These are phyloP conservation scores for Colistium nudipinnis DNA, from an alignment of 2,113 vertebrate species.

Conservation along the genomic window DNA sequence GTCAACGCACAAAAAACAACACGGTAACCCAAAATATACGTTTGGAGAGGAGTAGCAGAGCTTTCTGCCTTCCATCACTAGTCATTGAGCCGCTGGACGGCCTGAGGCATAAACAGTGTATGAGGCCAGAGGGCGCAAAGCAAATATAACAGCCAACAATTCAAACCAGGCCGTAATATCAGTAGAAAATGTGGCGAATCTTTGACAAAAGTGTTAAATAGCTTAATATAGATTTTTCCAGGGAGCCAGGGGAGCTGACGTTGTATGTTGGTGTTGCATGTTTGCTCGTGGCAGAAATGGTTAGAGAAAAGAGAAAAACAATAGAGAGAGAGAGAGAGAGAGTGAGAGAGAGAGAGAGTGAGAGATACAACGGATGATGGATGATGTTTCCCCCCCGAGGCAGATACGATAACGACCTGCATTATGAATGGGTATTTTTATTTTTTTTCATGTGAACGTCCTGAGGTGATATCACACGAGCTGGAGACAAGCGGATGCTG, in stretches of 20 bases:
- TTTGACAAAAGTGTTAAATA: conserved; percentile 27
- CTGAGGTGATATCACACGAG: conserved; percentile 4
- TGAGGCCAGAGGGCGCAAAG: conserved; percentile 34
- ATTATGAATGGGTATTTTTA: conserved; percentile 52
- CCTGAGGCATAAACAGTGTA: conserved; percentile 54
- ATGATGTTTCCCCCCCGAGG: conserved; percentile 48
- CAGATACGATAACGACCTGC: conserved; percentile 45
- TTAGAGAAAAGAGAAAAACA: conserved; percentile 4
- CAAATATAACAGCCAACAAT: conserved; percentile 12
- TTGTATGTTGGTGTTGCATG: conserved; percentile 24
- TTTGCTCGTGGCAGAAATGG: conserved; percentile 25
- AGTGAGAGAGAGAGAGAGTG: conserved; percentile 1
- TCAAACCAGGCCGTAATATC: conserved; percentile 39
- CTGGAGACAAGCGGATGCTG: not conserved
- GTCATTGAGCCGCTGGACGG: conserved; percentile 34
- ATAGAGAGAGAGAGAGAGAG: conserved; percentile 5
- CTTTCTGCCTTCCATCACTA: conserved; percentile 2
- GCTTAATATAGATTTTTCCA: conserved; percentile 40
- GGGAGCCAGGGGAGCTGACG: conserved; percentile 20
- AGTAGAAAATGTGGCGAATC: conserved; percentile 15
- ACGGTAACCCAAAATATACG: conserved; percentile 40
- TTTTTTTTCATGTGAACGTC: conserved; percentile 18
- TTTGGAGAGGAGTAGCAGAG: not conserved
- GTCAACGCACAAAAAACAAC: conserved; percentile 19
- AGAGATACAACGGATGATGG: conserved; percentile 41